Base-by-base conservation (phyloP, 2,888 invertebrate species). In the Portevinia maculata region DNA sequence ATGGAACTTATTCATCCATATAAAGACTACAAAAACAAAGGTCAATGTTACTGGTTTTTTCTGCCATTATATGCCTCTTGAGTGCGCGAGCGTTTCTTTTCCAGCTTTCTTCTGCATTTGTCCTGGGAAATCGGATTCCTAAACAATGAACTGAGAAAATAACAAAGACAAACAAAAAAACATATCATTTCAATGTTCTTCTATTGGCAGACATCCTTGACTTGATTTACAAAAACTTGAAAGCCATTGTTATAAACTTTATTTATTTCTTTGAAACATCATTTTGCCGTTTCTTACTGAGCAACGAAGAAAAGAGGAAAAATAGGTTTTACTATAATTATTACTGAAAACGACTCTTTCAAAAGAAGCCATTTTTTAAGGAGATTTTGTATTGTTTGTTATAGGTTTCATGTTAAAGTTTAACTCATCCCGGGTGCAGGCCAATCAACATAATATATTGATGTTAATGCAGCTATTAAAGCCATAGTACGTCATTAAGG, bases 401-500 rank as follows among this genome's bases (percentile, higher is more conserved):
- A 24, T 24, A 3, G 24, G 24, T 24, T 24, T 24, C 2, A 24
- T 24, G 2, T 24, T 24, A 24, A 24, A 24, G 2, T 24, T 3
- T 32, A 15, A 11, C 5, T 7, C 32, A 34, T 37, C 37, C 30
- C 11, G n/a, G n/a, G 1, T 34, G 17, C 28, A 28, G 9, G 17
- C 21, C 69, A 50, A 69, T 69, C 57, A 24, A 48, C n/a, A 24
- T 11, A 28, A 64, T 7, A 1, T 24, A 13, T 15, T 13, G 15
- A 39, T 69, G 57, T 50, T 69, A 39, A 59, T 30, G 48, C 8
- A 13, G 24, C 19, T 48, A 59, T 69, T 48, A 69, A 69, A 69
- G 48, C 30, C 69, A 48, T 48, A 69, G 57, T 57, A 69, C 57
- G 59, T 69, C 57, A 69, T 69, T 69, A 57, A 28, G 17, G 15